phyloP scores from a whole-genome alignment of 2,888 invertebrate genomes.

The Meliscaeva auricollis region DNA sequence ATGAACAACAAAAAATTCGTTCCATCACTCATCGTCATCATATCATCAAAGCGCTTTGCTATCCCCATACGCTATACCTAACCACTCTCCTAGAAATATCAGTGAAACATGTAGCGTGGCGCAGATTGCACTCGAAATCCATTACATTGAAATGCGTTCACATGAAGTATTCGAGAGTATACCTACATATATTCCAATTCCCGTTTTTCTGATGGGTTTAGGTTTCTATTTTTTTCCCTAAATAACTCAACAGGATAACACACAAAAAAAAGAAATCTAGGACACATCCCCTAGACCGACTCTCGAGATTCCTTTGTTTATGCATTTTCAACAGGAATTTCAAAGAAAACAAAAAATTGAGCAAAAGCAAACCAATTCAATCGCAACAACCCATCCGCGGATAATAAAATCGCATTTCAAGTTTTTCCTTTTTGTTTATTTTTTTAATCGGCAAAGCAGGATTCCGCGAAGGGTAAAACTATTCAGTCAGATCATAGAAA shows the following conservation, averaged over 20 bases:
- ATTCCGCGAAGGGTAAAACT: conserved; percentile 33
- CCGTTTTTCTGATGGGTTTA: conserved; percentile 21
- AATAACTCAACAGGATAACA: conserved; percentile 14
- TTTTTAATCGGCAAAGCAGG: conserved; percentile 39
- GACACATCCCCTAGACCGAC: conserved; percentile 60
- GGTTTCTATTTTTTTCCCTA: conserved; percentile 19
- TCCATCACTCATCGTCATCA: conserved; percentile 50
- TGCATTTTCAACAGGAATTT: conserved; percentile 25
- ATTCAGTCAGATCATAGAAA: neutral
- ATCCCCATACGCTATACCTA: too few relatives aligned
- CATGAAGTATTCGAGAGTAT: conserved; percentile 22
- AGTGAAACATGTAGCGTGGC: conserved; percentile 43
- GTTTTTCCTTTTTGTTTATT: conserved; percentile 38
- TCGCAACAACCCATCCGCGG: conserved; percentile 57
- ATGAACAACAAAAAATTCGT: conserved; percentile 39
- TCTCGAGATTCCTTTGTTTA: conserved; percentile 61
- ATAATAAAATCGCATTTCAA: conserved; percentile 67
- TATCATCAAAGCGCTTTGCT: neutral
- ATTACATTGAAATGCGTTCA: conserved; percentile 66
- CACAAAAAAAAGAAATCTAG: conserved; percentile 32
- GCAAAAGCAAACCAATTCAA: conserved; percentile 44
- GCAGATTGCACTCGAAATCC: conserved; percentile 69
- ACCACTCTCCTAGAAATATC: too few relatives aligned
- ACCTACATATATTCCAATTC: neutral
- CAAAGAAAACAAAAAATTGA: conserved; percentile 40